Evolutionary conservation across 2,797 vertebrate species (phyloP), one percentile per base, ranked within the genome.

Genomic region (Sylvilagus floridanus): DNA sequence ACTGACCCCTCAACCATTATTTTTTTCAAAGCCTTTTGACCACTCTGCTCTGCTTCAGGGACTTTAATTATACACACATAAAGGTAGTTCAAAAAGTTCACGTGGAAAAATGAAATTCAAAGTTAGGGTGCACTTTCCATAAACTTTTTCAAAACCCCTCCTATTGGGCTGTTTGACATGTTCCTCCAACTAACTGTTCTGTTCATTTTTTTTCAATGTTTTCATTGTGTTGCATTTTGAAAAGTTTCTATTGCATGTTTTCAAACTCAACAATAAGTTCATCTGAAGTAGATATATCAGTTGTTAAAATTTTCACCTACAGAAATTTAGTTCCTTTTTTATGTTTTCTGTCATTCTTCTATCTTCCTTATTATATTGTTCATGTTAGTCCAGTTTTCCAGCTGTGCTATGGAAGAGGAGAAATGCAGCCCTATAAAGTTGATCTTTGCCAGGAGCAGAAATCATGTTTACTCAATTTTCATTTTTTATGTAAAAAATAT

Each of bases 401-500:
- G 2, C 54, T 86, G 5, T 54, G 4, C 77, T 11, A 75, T 1
- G 42, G 8, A 68, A 42, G 35, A 3, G 68, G 35, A 3, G 68
- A 93, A 60, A 66, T n/a, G 0, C 8, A 65, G 24, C 7, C 22
- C 2, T 32, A 75, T 16, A 63, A 30, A 85, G 14, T 60, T 42
- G 24, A 63, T 37, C 7, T 52, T 88, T 77, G 35, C 3, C 9
- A 66, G 21, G 11, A 68, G 21, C 5, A 79, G 0, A 84, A 71
- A 1, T 75, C 57, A 24, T 24, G 1, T 72, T 60, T 35, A 86
- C 71, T 42, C 63, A 88, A 28, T 84, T 90, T 76, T 62, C 0
- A 35, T 47, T 78, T 84, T 78, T 85, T 91, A 37, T 93, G 8
- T 7, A 76, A 73, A 81, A 42, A 68, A 84, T 42, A 21, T 89